Conservation (phyloP, 2,888 invertebrate species). For the Drosophila niveifrons region DNA sequence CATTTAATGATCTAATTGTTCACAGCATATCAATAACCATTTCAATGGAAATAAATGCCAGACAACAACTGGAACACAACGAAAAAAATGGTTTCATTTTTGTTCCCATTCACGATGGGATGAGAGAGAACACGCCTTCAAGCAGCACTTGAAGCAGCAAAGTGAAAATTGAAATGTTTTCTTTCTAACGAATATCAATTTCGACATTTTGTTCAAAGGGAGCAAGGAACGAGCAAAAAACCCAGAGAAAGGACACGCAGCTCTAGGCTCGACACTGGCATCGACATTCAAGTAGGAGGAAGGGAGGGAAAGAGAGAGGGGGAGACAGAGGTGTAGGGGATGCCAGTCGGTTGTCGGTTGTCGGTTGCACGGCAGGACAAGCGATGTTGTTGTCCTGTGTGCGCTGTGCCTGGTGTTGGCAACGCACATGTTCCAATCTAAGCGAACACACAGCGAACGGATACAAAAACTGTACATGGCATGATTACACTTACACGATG, state of each 20-base stretch:
- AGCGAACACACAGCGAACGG: slow-evolving; percentile 57
- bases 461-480: slow-evolving; percentile 77
- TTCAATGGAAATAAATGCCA: slow-evolving; percentile 39
- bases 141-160: slow-evolving; percentile 58
- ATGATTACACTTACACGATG: slow-evolving; percentile 69
- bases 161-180: slow-evolving; percentile 79
- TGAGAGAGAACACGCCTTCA: slow-evolving; percentile 46
- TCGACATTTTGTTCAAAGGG: slow-evolving; percentile 62
- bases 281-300: not conserved
- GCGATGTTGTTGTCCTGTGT: slow-evolving; percentile 59
- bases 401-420: slow-evolving; percentile 59
- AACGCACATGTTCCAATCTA: slow-evolving; percentile 81
- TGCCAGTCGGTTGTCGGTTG: slow-evolving; percentile 14
- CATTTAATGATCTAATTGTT: slow-evolving; percentile 36
- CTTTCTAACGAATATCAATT: slow-evolving; percentile 73
- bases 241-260: slow-evolving; percentile 49
- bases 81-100: slow-evolving; percentile 16
- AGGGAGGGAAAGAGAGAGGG: slow-evolving; percentile 25
- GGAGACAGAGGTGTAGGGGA: slow-evolving; percentile 19
- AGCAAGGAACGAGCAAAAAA: slow-evolving; percentile 39
- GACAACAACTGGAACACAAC: no score
- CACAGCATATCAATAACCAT: slow-evolving; percentile 15
- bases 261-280: slow-evolving; percentile 36
- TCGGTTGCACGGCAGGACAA: slow-evolving; percentile 32
- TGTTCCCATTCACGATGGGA: not conserved